Evolutionary conservation across 2,888 invertebrate genomes (phyloP).

Genomic region (Lamproptera curius): DNA sequence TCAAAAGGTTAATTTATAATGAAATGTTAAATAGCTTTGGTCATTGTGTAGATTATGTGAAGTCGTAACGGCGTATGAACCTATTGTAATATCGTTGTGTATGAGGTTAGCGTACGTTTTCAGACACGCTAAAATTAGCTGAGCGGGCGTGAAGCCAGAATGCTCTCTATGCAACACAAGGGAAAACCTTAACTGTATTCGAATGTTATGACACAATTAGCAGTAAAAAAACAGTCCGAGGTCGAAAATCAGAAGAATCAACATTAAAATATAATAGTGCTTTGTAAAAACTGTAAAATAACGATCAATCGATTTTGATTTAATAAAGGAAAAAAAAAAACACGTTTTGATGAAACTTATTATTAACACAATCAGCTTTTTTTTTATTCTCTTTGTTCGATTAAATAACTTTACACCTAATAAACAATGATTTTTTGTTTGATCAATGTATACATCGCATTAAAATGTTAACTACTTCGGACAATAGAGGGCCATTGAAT

Average conservation of each 20-base stretch:
- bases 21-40: too few relatives aligned
- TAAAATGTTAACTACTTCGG: not conserved
- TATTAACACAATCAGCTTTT: too few relatives aligned
- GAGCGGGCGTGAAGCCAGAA: not conserved
- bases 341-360: too few relatives aligned
- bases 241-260: too few relatives aligned
- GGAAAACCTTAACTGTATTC: not conserved
- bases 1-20: too few relatives aligned
- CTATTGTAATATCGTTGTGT: too few relatives aligned
- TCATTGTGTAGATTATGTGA: too few relatives aligned
- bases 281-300: too few relatives aligned
- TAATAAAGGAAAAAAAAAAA: too few relatives aligned
- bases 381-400: not conserved
- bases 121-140: not conserved
- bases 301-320: too few relatives aligned
- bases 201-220: not conserved
- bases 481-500: not conserved
- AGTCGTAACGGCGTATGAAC: too few relatives aligned
- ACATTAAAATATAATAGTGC: too few relatives aligned
- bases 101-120: not conserved
- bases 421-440: not conserved
- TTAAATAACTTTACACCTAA: not conserved
- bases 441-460: not conserved
- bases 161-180: not conserved
- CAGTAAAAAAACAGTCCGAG: not conserved